Evolutionary conservation across 2,888 invertebrate genomes (phyloP).

Genomic region (Orthonevra nobilis): DNA sequence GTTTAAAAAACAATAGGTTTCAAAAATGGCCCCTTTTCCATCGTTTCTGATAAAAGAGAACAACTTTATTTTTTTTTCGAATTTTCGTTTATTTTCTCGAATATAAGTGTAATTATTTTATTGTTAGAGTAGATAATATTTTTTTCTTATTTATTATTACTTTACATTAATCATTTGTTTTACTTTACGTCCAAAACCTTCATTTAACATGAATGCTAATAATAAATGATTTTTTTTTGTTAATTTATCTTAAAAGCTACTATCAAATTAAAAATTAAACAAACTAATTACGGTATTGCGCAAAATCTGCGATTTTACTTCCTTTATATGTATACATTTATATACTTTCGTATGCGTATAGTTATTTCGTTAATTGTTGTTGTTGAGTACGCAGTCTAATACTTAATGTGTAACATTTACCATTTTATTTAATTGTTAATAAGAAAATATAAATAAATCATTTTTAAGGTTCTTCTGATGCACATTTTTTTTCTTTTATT

Average conservation of each 20-base stretch:
- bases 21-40: too few species aligned
- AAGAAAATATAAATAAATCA: constrained; percentile 65
- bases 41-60: too few species aligned
- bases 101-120: constrained; percentile 66
- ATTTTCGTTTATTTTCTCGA: constrained; percentile 61
- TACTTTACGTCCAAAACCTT: constrained; percentile 33
- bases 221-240: neutral
- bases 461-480: constrained; percentile 52
- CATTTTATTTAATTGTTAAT: constrained; percentile 41
- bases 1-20: too few species aligned
- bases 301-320: constrained; percentile 14
- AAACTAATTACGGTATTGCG: constrained; percentile 33
- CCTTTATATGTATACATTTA: neutral
- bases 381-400: constrained; percentile 30
- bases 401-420: constrained; percentile 29
- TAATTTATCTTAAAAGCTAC: constrained; percentile 44
- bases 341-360: constrained; percentile 26
- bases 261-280: constrained; percentile 60
- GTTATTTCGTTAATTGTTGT: constrained; percentile 38
- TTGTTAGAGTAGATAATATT: constrained; percentile 64
- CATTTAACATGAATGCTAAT: constrained; percentile 17
- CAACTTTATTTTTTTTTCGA: too few species aligned
- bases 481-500: neutral
- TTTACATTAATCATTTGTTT: constrained; percentile 32
- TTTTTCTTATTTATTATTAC: constrained; percentile 34